phyloP scores from a whole-genome alignment of 2,888 invertebrate genomes.

The Arrhopalites spinosus region DNA sequence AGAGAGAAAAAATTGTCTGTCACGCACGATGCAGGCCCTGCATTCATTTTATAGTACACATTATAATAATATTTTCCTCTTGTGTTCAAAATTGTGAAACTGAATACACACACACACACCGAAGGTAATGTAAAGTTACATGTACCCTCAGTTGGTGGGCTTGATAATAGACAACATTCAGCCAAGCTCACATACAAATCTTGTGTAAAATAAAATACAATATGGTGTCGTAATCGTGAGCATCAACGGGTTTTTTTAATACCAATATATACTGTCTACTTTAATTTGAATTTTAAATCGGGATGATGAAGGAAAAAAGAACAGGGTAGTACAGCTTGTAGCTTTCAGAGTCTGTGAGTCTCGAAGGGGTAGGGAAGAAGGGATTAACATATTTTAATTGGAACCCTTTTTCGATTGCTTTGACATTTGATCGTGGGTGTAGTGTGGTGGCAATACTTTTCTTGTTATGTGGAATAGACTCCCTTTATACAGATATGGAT shows the following conservation, averaged over 20 bases:
- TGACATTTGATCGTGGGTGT: conserved; percentile 28
- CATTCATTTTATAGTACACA: too few species aligned
- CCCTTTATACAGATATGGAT: not conserved
- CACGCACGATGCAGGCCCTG: too few species aligned
- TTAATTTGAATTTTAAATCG: conserved; percentile 32
- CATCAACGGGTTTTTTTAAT: conserved; percentile 2
- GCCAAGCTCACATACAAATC: not conserved
- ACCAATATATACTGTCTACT: conserved; percentile 6
- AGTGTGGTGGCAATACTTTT: not conserved
- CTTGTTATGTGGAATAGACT: not conserved
- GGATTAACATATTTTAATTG: conserved; percentile 39
- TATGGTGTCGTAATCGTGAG: conserved; percentile 22
- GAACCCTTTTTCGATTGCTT: conserved; percentile 29
- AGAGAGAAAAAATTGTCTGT: not conserved
- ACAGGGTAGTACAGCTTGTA: too few species aligned
- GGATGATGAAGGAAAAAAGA: not conserved
- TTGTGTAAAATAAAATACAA: too few species aligned
- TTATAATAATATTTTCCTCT: too few species aligned
- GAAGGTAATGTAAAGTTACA: conserved; percentile 20
- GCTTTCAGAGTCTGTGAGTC: not conserved
- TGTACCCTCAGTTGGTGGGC: conserved; percentile 24
- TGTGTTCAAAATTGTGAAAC: not conserved
- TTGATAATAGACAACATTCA: conserved; percentile 26
- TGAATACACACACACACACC: not conserved
- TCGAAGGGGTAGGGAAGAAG: conserved; percentile 10